Evolutionary conservation across 2,797 vertebrate genomes (phyloP).

Genomic region (Sebastes minor): DNA sequence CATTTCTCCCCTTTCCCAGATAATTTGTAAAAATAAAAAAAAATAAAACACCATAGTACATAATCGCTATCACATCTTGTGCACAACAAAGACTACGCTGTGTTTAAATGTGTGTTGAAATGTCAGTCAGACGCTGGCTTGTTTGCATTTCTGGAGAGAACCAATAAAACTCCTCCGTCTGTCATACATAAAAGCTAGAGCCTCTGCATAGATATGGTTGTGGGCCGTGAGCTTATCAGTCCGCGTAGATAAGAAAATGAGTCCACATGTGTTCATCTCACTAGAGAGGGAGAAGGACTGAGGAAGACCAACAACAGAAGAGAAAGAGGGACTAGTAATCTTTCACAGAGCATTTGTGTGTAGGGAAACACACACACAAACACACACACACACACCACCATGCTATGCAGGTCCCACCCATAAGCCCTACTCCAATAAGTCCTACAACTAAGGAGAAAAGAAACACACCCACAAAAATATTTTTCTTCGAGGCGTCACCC

Average conservation of each 20-base stretch:
- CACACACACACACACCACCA: neutral
- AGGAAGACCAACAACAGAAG: neutral
- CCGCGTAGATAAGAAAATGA: slow-evolving; percentile 46
- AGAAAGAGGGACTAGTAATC: slow-evolving; percentile 21
- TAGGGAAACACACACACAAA: slow-evolving; percentile 16
- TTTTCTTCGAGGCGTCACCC: neutral
- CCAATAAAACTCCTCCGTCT: slow-evolving; percentile 55
- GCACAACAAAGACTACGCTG: neutral
- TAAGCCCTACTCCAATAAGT: slow-evolving; percentile 23
- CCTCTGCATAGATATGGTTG: slow-evolving; percentile 31
- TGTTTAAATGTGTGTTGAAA: slow-evolving; percentile 17
- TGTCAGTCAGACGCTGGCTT: slow-evolving; percentile 44
- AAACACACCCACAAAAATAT: slow-evolving; percentile 5
- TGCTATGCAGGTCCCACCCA: slow-evolving; percentile 47
- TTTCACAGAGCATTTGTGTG: slow-evolving; percentile 29
- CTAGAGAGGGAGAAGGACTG: neutral
- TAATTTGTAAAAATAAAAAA: neutral
- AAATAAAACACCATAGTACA: neutral
- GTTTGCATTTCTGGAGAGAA: slow-evolving; percentile 72
- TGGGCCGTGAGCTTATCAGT: slow-evolving; percentile 10
- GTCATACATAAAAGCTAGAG: slow-evolving; percentile 7
- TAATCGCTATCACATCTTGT: neutral
- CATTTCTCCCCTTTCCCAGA: neutral
- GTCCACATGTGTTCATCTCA: slow-evolving; percentile 3
- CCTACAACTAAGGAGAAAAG: slow-evolving; percentile 22